These are phyloP conservation scores for Enteromius afrohamiltoni DNA, from an alignment of 2,797 vertebrate species.

Conservation along the genomic window DNA sequence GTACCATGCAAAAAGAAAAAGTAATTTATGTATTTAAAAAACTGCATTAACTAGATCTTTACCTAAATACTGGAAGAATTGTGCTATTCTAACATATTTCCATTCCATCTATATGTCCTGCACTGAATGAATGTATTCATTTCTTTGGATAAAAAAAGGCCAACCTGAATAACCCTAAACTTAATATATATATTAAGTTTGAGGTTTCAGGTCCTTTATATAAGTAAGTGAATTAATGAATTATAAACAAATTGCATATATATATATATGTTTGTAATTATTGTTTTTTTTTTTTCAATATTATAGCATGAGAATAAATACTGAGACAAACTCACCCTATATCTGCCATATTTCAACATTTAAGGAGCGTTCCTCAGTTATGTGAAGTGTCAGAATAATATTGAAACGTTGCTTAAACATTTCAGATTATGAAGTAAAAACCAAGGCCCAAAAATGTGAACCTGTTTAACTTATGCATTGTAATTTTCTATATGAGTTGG, in stretches of 20 bases:
- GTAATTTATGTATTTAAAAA: neutral
- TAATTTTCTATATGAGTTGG: too few species aligned
- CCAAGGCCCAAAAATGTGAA: too few species aligned
- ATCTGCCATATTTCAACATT: neutral
- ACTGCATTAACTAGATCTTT: neutral
- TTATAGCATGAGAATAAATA: neutral
- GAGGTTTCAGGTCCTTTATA: too few species aligned
- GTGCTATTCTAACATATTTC: neutral
- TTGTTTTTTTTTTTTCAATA: neutral
- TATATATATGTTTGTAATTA: too few species aligned
- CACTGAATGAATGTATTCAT: too few species aligned
- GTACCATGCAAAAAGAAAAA: neutral
- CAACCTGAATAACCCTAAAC: too few species aligned
- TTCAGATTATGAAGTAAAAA: neutral
- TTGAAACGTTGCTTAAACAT: neutral
- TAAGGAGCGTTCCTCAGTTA: neutral
- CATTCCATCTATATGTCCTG: too few species aligned
- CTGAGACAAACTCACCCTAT: neutral
- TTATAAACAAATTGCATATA: too few species aligned
- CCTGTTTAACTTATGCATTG: neutral
- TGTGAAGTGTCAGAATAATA: neutral
- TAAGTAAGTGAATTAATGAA: neutral
- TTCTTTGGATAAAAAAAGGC: too few species aligned
- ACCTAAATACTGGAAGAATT: slow-evolving; percentile 4
- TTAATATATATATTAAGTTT: too few species aligned